phyloP scores from a whole-genome alignment of 2,113 vertebrate genomes.

The Phycodurus eques region DNA sequence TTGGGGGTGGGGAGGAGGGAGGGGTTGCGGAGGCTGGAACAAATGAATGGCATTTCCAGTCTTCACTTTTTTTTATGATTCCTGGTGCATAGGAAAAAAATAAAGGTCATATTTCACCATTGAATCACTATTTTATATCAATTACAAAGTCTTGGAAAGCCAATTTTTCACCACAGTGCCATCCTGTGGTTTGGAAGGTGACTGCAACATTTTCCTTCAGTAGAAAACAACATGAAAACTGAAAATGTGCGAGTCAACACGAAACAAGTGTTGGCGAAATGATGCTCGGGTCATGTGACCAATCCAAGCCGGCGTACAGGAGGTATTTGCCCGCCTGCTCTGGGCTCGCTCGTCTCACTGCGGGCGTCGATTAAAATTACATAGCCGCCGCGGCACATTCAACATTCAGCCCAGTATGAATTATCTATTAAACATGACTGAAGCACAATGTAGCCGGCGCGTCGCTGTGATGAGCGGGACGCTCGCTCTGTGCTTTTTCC shows the following conservation, averaged over 20 bases:
- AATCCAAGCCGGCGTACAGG: not conserved
- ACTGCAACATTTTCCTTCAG: not conserved
- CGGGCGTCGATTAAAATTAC: conserved; percentile 3
- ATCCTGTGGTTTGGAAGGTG: not conserved
- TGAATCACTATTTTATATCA: not conserved
- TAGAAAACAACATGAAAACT: not conserved
- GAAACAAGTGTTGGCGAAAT: not conserved
- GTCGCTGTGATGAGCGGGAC: not conserved
- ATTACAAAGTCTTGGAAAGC: not conserved
- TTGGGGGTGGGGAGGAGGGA: too few species aligned
- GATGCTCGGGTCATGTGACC: not conserved
- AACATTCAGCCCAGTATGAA: not conserved
- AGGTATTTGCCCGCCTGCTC: not conserved
- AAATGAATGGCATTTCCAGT: too few species aligned
- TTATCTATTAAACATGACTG: conserved; percentile 7
- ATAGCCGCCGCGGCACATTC: not conserved
- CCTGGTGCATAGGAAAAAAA: too few species aligned
- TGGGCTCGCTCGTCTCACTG: not conserved
- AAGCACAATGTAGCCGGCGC: not conserved
- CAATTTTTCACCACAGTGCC: too few species aligned
- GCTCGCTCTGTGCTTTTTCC: not conserved
- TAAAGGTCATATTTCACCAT: too few species aligned
- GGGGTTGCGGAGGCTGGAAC: too few species aligned
- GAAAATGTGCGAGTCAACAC: not conserved
- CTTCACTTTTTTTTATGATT: too few species aligned